Conservation (phyloP, 2,797 vertebrate genomes). For the Adelosebastes latens region DNA sequence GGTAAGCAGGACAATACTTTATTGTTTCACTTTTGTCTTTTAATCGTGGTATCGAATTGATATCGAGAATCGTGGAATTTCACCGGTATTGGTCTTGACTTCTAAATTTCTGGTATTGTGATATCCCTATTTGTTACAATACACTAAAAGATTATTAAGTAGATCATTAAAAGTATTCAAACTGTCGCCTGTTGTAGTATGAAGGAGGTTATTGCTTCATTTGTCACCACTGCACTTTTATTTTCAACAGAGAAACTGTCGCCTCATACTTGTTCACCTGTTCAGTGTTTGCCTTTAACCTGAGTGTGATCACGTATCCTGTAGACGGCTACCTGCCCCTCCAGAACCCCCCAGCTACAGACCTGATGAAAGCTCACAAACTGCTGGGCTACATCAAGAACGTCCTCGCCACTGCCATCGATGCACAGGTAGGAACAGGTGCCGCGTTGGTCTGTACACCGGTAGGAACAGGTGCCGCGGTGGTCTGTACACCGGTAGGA, state of each 20-base stretch:
- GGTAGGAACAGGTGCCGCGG: too few relatives aligned
- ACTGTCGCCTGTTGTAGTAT: not conserved
- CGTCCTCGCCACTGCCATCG: conserved; percentile 86
- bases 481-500: conserved; percentile 75
- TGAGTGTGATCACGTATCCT: conserved; percentile 85
- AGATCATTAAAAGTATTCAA: not conserved
- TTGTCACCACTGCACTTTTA: not conserved
- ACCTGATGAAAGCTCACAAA: conserved; percentile 89
- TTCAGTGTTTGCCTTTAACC: conserved; percentile 77
- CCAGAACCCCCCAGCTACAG: conserved; percentile 89
- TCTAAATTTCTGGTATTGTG: too few relatives aligned
- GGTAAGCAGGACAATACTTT: too few relatives aligned
- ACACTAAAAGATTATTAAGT: too few relatives aligned
- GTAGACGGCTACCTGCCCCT: conserved; percentile 92
- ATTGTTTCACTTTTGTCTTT: too few relatives aligned
- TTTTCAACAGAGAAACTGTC: not conserved
- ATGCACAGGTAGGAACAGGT: conserved; percentile 81
- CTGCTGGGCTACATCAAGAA: conserved; percentile 91
- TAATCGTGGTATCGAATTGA: too few relatives aligned
- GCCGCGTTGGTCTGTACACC: too few relatives aligned
- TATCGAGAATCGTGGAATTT: too few relatives aligned
- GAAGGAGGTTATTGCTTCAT: not conserved
- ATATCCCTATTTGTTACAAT: too few relatives aligned
- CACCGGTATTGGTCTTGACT: too few relatives aligned
- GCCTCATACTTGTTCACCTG: not conserved